Conservation (phyloP, 2,797 vertebrate genomes). For the Luscinia megarhynchos region DNA sequence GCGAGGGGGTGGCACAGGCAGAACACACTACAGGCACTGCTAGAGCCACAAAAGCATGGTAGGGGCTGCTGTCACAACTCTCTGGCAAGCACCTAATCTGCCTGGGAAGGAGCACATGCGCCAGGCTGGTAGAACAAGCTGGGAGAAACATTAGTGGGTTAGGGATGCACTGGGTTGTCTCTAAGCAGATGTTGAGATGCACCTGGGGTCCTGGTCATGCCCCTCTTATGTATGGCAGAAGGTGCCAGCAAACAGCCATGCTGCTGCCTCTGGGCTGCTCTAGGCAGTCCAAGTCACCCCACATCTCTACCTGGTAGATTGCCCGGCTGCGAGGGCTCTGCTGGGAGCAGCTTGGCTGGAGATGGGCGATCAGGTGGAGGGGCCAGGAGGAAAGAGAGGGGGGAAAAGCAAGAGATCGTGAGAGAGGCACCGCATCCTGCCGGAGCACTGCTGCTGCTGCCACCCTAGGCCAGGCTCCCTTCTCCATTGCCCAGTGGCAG, state of each 20-base stretch:
- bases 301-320: constrained; percentile 67
- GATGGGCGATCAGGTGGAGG: constrained; percentile 52
- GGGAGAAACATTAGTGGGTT: neutral
- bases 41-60: neutral
- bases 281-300: neutral
- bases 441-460: neutral
- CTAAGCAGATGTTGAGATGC: neutral
- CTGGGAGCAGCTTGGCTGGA: constrained; percentile 69
- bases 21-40: neutral
- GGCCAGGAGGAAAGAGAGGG: neutral
- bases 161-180: neutral
- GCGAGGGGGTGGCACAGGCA: fast-evolving
- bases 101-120: neutral
- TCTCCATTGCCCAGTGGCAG: neutral
- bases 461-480: neutral
- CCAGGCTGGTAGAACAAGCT: neutral
- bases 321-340: constrained; percentile 65
- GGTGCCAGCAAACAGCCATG: constrained; percentile 24
- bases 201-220: neutral
- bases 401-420: constrained; percentile 46
- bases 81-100: fast-evolving
- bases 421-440: constrained; percentile 8
- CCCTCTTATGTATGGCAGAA: neutral
- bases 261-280: neutral
- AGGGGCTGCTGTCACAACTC: neutral